phyloP scores from a whole-genome alignment of 2,797 vertebrate species.

The Diplodus puntazzo region DNA sequence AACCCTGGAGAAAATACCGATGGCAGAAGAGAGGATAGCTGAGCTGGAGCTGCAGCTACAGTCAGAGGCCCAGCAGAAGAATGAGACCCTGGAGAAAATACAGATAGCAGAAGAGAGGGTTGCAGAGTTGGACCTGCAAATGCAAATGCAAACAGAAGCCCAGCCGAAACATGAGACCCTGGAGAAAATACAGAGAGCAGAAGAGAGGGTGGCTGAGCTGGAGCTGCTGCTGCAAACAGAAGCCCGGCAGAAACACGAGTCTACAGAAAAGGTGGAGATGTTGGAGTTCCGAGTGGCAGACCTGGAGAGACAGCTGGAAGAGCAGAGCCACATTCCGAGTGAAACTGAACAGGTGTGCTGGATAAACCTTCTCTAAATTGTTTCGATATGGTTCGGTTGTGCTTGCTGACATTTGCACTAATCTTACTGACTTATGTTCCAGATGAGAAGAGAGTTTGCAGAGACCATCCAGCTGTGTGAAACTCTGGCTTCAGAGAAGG shows the following conservation, averaged over 20 bases:
- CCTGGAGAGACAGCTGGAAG: slow-evolving; percentile 66
- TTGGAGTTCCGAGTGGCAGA: slow-evolving; percentile 50
- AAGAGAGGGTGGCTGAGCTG: slow-evolving; percentile 54
- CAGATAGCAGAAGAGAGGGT: slow-evolving; percentile 53
- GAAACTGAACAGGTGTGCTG: slow-evolving; percentile 53
- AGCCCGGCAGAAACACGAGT: slow-evolving; percentile 68
- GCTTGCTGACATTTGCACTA: neutral
- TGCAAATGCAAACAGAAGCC: slow-evolving; percentile 67
- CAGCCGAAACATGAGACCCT: slow-evolving; percentile 62
- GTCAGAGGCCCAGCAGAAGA: slow-evolving; percentile 64
- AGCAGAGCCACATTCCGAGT: slow-evolving; percentile 3
- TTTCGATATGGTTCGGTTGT: neutral
- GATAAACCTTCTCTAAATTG: slow-evolving; percentile 7
- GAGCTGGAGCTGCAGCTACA: slow-evolving; percentile 70
- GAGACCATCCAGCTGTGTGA: slow-evolving; percentile 91
- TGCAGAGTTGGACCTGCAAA: slow-evolving; percentile 56
- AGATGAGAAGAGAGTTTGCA: slow-evolving; percentile 83
- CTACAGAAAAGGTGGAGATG: neutral
- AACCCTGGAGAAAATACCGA: slow-evolving; percentile 28
- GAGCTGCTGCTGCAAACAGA: slow-evolving; percentile 67
- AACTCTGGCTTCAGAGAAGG: slow-evolving; percentile 86
- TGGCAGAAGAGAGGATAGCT: slow-evolving; percentile 52
- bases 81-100: slow-evolving; percentile 51
- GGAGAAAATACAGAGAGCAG: slow-evolving; percentile 43
- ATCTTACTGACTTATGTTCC: slow-evolving; percentile 38